phyloP scores from a whole-genome alignment of 2,113 vertebrate species.

The Tychaedon coryphoeus region DNA sequence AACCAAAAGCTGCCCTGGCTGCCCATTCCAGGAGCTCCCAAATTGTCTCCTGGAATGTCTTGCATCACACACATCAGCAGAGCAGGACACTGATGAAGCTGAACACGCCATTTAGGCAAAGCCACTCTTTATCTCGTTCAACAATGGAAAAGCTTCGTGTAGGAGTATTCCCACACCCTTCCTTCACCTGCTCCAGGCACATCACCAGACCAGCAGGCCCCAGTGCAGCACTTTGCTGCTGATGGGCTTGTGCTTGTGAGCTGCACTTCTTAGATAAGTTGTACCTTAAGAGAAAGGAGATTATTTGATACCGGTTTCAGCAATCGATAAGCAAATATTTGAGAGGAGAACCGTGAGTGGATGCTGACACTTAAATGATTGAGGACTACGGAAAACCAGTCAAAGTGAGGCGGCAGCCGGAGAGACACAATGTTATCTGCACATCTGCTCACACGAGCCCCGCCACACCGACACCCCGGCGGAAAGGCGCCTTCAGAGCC shows the following conservation, averaged over 20 bases:
- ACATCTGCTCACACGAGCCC: fast-evolving
- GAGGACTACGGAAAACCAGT: neutral
- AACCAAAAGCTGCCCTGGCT: neutral
- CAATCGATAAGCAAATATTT: neutral
- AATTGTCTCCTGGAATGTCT: neutral
- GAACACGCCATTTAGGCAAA: neutral
- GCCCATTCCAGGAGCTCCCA: neutral
- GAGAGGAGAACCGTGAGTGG: fast-evolving
- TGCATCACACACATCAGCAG: neutral
- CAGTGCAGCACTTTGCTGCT: neutral
- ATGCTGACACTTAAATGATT: neutral
- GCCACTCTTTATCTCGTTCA: neutral
- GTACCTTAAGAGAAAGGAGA: neutral
- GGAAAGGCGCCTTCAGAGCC: fast-evolving
- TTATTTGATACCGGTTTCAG: neutral
- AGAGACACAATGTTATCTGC: neutral
- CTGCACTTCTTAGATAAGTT: fast-evolving
- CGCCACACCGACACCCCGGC: fast-evolving
- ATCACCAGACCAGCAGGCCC: neutral
- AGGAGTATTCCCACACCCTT: constrained; percentile 21
- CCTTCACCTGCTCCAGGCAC: constrained; percentile 35
- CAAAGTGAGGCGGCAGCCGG: neutral
- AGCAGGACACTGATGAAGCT: neutral
- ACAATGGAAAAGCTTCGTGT: neutral
- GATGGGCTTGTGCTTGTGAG: neutral